These are phyloP conservation scores for Remorina albescens DNA, from an alignment of 2,797 vertebrate species.

Conservation along the genomic window DNA sequence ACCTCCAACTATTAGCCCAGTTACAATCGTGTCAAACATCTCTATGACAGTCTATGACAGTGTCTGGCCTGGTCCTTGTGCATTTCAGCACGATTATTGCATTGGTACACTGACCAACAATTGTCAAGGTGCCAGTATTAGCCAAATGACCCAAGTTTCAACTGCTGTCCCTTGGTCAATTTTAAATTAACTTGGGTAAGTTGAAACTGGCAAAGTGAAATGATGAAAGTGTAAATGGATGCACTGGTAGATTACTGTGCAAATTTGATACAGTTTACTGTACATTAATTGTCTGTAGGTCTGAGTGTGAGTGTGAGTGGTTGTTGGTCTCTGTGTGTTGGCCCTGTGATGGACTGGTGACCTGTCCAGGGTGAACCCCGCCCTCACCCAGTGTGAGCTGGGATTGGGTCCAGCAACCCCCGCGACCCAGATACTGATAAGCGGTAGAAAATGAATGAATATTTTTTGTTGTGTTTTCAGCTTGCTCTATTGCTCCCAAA, in stretches of 20 bases:
- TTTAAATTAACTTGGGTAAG: not conserved
- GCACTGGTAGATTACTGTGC: not conserved
- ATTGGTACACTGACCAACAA: not conserved
- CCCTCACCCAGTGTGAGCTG: too few relatives aligned
- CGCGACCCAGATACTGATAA: too few relatives aligned
- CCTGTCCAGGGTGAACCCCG: too few relatives aligned
- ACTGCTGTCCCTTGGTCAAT: not conserved
- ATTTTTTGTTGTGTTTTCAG: not conserved
- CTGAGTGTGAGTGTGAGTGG: too few relatives aligned
- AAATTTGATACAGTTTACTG: not conserved
- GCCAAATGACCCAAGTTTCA: not conserved
- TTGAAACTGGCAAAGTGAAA: not conserved
- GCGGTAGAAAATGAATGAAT: too few relatives aligned
- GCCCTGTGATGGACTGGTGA: too few relatives aligned
- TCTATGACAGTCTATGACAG: not conserved
- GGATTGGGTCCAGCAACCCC: too few relatives aligned
- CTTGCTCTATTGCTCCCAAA: not conserved
- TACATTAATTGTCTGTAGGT: too few relatives aligned
- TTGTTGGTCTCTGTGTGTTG: too few relatives aligned
- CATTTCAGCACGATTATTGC: not conserved
- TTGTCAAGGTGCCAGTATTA: not conserved
- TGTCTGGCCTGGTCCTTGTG: not conserved
- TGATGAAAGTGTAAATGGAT: not conserved
- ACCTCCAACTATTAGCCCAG: not conserved
- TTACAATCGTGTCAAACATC: constrained; percentile 2